A percentile compares a stretch with the other conserved stretches of the same genome.
Evolutionary conservation across 37 sponge, comb jelly and placozoan genomes (phyloP).

Genomic region (Beroe ovata): DNA sequence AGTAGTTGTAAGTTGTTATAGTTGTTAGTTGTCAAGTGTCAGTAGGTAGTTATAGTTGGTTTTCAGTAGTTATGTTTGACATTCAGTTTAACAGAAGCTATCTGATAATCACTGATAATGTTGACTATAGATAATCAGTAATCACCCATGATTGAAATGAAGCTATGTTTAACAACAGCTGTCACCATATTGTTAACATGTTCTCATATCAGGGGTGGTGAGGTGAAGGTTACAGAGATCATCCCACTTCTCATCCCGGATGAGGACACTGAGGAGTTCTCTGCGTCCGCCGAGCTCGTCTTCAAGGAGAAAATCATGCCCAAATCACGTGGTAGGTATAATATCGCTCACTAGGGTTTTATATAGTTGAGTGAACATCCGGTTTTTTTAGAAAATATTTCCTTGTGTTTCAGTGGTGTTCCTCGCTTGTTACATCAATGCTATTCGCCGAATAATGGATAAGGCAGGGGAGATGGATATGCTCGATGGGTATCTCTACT

Average conservation of each 20-base stretch:
- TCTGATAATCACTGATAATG: too few species aligned
- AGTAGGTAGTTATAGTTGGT: too few species aligned
- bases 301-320: conserved; percentile 28
- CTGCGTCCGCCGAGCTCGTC: not conserved
- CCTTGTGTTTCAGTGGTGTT: conserved; percentile 38
- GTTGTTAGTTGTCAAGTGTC: too few species aligned
- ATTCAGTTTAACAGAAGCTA: too few species aligned
- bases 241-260: conserved; percentile 65
- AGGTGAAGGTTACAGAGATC: conserved; percentile 53
- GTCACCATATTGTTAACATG: too few species aligned
- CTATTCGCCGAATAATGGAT: conserved; percentile 24
- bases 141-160: too few species aligned
- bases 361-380: not conserved
- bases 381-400: not conserved
- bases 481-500: conserved; percentile 57
- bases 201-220: not conserved
- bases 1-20: too few species aligned
- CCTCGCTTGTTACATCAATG: conserved; percentile 51
- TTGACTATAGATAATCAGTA: too few species aligned
- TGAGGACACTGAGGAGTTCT: not conserved
- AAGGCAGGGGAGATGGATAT: not conserved
- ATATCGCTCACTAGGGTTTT: not conserved
- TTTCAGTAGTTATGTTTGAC: too few species aligned
- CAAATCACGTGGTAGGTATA: conserved; percentile 20
- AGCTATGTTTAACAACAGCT: too few species aligned